phyloP scores from a whole-genome alignment of 2,888 invertebrate species.

The Theodoxus fluviatilis region DNA sequence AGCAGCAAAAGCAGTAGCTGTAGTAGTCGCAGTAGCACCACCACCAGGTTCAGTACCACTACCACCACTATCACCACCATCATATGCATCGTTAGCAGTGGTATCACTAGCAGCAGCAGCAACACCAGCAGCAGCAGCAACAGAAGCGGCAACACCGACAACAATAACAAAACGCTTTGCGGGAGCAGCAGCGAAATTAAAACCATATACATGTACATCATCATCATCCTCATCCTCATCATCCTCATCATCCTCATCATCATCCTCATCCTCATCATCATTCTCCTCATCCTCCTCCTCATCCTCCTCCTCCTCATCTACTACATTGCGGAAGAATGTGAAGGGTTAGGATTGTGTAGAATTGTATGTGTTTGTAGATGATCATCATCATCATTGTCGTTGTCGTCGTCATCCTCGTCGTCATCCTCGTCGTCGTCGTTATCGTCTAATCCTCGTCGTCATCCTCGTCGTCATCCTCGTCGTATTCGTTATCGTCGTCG shows the following conservation, averaged over 20 bases:
- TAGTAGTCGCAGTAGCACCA: not conserved
- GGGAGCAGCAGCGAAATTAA: not conserved
- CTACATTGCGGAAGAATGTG: no score
- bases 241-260: not conserved
- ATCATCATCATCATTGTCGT: not conserved
- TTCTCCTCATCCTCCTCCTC: not conserved
- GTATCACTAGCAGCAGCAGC: not conserved
- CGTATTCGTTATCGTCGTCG: no score
- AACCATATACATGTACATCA: not conserved
- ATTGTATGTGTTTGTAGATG: no score
- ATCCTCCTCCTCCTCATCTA: no score
- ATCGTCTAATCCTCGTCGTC: not conserved
- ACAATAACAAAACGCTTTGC: not conserved
- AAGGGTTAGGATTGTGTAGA: no score
- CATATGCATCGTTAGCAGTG: not conserved
- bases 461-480: not conserved
- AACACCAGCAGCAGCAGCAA: not conserved
- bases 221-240: not conserved
- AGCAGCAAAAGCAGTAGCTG: constrained; percentile 1
- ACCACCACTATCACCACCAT: not conserved
- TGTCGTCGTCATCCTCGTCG: not conserved
- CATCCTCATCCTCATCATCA: not conserved
- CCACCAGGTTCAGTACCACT: not conserved
- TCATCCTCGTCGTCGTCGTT: not conserved
- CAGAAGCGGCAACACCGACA: not conserved